Base-by-base conservation (phyloP, 2,797 vertebrate species). In the Siniperca undulata region DNA sequence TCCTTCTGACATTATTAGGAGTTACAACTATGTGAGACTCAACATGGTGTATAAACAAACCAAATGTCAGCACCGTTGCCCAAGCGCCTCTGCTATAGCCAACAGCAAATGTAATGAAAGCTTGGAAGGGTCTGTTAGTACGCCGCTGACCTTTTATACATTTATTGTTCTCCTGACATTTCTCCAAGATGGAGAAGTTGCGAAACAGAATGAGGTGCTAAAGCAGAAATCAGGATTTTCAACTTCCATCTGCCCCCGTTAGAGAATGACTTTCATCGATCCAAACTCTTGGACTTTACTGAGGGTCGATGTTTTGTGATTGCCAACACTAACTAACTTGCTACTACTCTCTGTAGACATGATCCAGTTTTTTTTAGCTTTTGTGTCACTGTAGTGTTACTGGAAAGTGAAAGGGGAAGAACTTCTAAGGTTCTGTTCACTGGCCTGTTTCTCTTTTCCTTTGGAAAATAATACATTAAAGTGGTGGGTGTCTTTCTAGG, bases 91-190 rank as follows among this genome's bases (percentile, higher is more conserved):
- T 77, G 86, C 91, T 87, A 87, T 89, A 93, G 93, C 91, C 92
- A 88, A 88, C 90, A 94, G 93, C 89, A 90, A 89, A 92, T 83
- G 94, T 94, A 95, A 95, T 96, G 94, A 95, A 95, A 95, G 93
- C 92, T 91, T 84, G 92, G 91, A 91, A 88, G 86, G 91, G 90
- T 94, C 94, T 94, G 95, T 96, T 96, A 96, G 95, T 95, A 94
- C 89, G 89, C 85, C 70, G 80, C 91, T 94, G 94, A 95, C 95
- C 95, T 96, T 95, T 94, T 89, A 92, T 92, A 89, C 92, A 92
- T 93, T 94, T 95, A 95, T 94, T 94, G 93, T 94, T 94, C 88
- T 92, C 91, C 58, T 96, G 96, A 96, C 95, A 96, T 96, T 96
- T 95, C 91, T 93, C 86, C 85, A 88, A 89, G 92, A 95, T 88